These are phyloP conservation scores for Tricholauxania praeusta DNA, from an alignment of 2,888 invertebrate species.

Conservation along the genomic window DNA sequence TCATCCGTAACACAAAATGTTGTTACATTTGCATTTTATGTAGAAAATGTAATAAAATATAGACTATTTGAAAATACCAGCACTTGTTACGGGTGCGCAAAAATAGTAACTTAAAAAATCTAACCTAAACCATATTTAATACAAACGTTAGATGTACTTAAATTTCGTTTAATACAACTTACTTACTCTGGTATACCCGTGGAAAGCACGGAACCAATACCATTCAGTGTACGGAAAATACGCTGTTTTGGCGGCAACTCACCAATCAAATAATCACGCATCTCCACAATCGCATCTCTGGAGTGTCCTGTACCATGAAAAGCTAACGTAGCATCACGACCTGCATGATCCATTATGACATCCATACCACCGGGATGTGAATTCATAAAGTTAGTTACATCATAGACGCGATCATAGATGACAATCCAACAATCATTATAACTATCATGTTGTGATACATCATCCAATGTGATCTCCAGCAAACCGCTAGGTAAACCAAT, in stretches of 20 bases:
- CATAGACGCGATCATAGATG: constrained; percentile 88
- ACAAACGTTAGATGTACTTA: no score
- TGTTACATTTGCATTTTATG: no score
- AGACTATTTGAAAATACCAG: no score
- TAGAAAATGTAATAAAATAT: no score
- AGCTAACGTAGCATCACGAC: constrained; percentile 85
- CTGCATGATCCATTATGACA: constrained; percentile 85
- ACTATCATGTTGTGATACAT: constrained; percentile 82
- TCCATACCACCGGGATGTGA: constrained; percentile 89
- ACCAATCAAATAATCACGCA: constrained; percentile 81
- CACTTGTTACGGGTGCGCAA: no score
- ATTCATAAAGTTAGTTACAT: constrained; percentile 81
- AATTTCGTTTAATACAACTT: neutral
- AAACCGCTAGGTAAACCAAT: constrained; percentile 41
- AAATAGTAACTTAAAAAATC: no score
- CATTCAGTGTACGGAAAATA: constrained; percentile 72
- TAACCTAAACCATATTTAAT: no score
- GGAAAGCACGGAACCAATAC: constrained; percentile 54
- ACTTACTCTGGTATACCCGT: constrained; percentile 62
- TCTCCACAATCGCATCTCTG: constrained; percentile 72
- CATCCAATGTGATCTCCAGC: constrained; percentile 74
- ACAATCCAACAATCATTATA: constrained; percentile 85
- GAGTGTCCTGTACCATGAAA: constrained; percentile 86
- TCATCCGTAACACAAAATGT: no score
- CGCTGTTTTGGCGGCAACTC: constrained; percentile 80